Percentiles rank a stretch among this genome's conserved stretches.
phyloP scores from a whole-genome alignment of 2,113 vertebrate species.

The Oceanites oceanicus region DNA sequence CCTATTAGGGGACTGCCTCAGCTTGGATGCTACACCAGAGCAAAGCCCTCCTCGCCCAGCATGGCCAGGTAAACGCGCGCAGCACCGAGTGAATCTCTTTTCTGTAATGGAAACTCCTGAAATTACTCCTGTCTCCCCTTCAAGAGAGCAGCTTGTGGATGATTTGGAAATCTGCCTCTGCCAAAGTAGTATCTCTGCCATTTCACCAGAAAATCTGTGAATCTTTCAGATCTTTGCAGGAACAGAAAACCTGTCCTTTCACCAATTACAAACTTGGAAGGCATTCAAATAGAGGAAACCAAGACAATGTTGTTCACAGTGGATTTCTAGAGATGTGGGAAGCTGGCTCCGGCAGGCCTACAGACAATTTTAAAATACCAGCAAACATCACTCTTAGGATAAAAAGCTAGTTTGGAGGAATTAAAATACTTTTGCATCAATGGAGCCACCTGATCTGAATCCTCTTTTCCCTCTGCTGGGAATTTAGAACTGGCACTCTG shows the following conservation, averaged over 20 bases:
- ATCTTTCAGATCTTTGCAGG: constrained; percentile 2
- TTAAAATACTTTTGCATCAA: background rate
- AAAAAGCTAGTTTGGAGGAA: background rate
- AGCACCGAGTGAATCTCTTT: background rate
- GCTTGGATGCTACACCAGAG: background rate
- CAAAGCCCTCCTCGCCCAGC: background rate
- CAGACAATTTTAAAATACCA: background rate
- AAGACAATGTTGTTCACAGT: background rate
- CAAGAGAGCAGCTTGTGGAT: background rate
- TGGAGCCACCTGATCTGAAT: background rate
- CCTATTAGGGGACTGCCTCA: background rate
- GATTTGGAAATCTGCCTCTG: background rate
- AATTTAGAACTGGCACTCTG: background rate
- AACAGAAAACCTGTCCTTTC: background rate
- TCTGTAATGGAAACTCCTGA: background rate
- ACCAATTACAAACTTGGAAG: background rate
- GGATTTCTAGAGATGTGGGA: background rate
- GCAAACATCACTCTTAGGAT: background rate
- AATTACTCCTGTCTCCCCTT: rapidly evolving
- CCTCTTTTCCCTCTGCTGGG: background rate
- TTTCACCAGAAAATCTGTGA: constrained; percentile 19
- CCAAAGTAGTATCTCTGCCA: background rate
- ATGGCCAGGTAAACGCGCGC: rapidly evolving
- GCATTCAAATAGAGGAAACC: background rate
- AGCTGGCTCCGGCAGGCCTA: background rate